A percentile compares a stretch with the other conserved stretches of the same genome.
Conservation (phyloP, 2,888 invertebrate genomes). For the Heliconius ethilla region DNA sequence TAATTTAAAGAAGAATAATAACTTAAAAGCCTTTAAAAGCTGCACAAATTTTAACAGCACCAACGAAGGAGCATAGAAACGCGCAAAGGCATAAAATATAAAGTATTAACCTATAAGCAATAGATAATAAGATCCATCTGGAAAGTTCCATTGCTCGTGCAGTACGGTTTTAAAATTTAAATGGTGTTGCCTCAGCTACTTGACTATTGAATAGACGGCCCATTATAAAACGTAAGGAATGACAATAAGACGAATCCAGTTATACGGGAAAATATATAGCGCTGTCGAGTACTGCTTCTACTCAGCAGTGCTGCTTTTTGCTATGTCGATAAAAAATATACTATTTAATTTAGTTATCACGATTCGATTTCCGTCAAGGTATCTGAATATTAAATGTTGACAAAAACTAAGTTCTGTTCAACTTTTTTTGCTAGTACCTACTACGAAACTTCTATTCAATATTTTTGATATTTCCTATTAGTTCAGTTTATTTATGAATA, state of each 20-base stretch:
- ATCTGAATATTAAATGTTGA: background rate
- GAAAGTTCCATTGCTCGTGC: constrained; percentile 43
- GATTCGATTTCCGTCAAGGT: constrained; percentile 36
- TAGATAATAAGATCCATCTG: constrained; percentile 33
- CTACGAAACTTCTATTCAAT: background rate
- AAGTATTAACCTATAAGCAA: constrained; percentile 23
- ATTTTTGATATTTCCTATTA: constrained; percentile 1
- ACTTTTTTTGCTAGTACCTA: background rate
- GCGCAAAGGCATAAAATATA: constrained; percentile 19
- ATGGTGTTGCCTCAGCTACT: constrained; percentile 38
- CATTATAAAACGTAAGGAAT: constrained; percentile 40
- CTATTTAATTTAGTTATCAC: constrained; percentile 16
- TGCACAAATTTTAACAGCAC: background rate
- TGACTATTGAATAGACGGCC: constrained; percentile 43
- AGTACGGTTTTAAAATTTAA: constrained; percentile 44
- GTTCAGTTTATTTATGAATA: background rate
- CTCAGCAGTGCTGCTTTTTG: constrained; percentile 20
- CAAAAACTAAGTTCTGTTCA: constrained; percentile 11
- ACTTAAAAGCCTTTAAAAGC: background rate
- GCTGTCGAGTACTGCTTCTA: background rate
- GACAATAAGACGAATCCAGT: constrained; percentile 42
- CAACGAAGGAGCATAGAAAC: background rate
- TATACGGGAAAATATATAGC: constrained; percentile 27
- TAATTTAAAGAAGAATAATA: background rate
- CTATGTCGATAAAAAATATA: constrained; percentile 23